A percentile compares a stretch with the other conserved stretches of the same genome.
Evolutionary conservation across 2,888 invertebrate genomes (phyloP).

Genomic region (Psylliodes chrysocephalus): DNA sequence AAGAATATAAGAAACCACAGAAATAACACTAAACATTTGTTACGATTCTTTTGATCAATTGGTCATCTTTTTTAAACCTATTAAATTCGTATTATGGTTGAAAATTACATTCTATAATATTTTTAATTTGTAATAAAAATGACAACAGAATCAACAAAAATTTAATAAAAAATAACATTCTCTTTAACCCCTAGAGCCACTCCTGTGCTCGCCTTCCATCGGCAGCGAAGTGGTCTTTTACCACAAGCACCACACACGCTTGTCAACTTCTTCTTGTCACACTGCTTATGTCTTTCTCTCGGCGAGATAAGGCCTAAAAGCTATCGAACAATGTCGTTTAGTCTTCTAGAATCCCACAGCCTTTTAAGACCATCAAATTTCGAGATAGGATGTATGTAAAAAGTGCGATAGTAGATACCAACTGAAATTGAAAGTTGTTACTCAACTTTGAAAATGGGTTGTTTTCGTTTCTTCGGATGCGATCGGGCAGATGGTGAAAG

Average conservation of each 20-base stretch:
- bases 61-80: no score
- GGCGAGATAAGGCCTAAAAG: conserved; percentile 48
- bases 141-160: no score
- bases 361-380: conserved; percentile 43
- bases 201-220: not conserved
- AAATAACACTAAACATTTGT: no score
- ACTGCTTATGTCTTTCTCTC: conserved; percentile 47
- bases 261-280: conserved; percentile 55
- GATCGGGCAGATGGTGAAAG: conserved; percentile 3
- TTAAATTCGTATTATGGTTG: no score
- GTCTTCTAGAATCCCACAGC: conserved; percentile 30
- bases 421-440: conserved; percentile 29
- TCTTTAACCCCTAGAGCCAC: not conserved
- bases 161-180: no score
- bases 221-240: conserved; percentile 15
- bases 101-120: no score
- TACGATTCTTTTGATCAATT: no score
- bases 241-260: conserved; percentile 44
- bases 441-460: conserved; percentile 18
- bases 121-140: no score
- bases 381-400: conserved; percentile 38
- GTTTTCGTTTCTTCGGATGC: conserved; percentile 12
- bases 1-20: no score
- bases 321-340: conserved; percentile 45
- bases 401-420: conserved; percentile 36